A percentile compares a stretch with the other conserved stretches of the same genome.
Evolutionary conservation across 1,140 invertebrate species (phyloP).

Genomic region (Trichoplusia ni): DNA sequence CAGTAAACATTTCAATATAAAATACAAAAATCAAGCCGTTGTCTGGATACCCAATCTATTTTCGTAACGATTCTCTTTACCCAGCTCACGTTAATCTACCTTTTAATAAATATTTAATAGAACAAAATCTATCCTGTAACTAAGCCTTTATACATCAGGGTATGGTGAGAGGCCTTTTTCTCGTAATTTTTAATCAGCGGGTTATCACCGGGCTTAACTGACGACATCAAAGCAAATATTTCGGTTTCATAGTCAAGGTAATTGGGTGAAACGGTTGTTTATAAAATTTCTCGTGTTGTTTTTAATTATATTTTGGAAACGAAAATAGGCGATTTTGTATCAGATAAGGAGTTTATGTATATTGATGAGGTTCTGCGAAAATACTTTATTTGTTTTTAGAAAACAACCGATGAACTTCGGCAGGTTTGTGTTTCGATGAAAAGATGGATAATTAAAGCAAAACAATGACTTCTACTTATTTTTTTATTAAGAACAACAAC

Average conservation of each 20-base stretch:
- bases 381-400: neutral
- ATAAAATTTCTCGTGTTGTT: conserved; percentile 9
- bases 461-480: no score
- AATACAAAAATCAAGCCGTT: no score
- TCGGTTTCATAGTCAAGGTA: conserved; percentile 13
- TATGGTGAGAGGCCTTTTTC: conserved; percentile 3
- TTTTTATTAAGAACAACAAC: no score
- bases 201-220: conserved; percentile 3
- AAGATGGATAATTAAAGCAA: neutral
- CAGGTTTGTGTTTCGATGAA: neutral
- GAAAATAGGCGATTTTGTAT: neutral
- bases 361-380: neutral
- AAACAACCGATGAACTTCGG: neutral
- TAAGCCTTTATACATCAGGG: neutral
- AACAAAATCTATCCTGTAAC: neutral
- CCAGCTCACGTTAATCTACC: no score
- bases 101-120: neutral
- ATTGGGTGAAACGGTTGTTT: conserved; percentile 6
- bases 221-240: conserved; percentile 26
- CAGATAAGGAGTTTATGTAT: neutral
- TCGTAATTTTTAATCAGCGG: conserved; percentile 22
- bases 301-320: conserved; percentile 6
- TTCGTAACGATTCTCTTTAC: no score
- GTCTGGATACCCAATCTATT: no score
- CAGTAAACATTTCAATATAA: no score